Base-by-base conservation (phyloP, 2,113 vertebrate genomes). In the Ammodytes dubius region DNA sequence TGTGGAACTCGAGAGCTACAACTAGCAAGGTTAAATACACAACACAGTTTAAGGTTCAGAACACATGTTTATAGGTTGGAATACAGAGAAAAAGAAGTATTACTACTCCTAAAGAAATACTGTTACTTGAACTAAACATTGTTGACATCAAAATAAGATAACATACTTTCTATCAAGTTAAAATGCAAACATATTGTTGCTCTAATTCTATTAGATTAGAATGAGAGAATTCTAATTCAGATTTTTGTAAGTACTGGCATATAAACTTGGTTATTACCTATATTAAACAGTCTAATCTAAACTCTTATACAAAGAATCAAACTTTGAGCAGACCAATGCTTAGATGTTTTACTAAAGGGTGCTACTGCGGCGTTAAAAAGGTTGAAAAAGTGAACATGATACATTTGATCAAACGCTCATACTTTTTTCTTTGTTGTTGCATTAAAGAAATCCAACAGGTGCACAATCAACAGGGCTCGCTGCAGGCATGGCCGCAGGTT, bases 401-500 rank as follows among this genome's bases (percentile, higher is more conserved):
- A n/a, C 66, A 39, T 50, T 61, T 27, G 27, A 27, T 27, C 27
- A 27, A 27, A 27, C 27, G 27, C 27, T 27, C 27, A 27, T 27
- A 27, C 27, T 27, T 27, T 27, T 27, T 46, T 66, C 8, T 68
- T 39, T 19, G 13, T 63, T 35, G 37, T 13, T 49, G 47, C 27
- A 19, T 59, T 1, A 65, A 19, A 61, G 19, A 45, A 42, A 6
- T 42, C 35, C 14, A 27, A 35, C 12, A 61, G 39, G 35, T 37
- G 19, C 45, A 10, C 50, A 40, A 70, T 95, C 88, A 95, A 78
- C 93, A 92, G 5, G 93, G 94, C 58, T 94, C 85, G 6, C 77
- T 93, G 83, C 95, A 96, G 69, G 82, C 84, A 10, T 92, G 93
- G n/a, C 94, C 91, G 10, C 94, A 95, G 39, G 88, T 91, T 3